Base-by-base conservation (phyloP, 53 echinoderm and acorn worm species). In the Mesocentrotus franciscanus region DNA sequence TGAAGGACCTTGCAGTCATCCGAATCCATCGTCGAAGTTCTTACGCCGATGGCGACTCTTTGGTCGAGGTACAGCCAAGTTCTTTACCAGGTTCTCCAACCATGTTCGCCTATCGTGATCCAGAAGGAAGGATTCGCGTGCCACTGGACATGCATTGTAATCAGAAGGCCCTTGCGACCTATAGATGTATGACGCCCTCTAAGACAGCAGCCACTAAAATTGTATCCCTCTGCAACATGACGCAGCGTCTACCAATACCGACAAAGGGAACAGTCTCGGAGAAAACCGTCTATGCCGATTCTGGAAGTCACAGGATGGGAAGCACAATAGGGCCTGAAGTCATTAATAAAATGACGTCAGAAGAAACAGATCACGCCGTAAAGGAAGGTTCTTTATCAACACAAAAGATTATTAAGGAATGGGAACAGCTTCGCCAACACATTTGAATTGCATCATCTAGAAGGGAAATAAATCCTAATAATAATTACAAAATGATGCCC, bases 91-190 rank as follows among this genome's bases (percentile, higher is more conserved):
- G 92, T 22, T 92, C 92, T 18, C 92, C 92, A 22, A 92, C 92
- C 33, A 92, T 92, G 92, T 92, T 92, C n/a, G 92, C 92, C 68
- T 92, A 92, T 59, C 70, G 59, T 35, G 92, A 92, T 20, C 39
- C 68, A 16, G 22, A 34, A 9, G 92, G 92, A 35, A 56, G 39
- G 36, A 34, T 92, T 60, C 92, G 92, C 0, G 92, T 92, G 70
- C 92, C 92, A 5, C 26, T 92, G 49, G 71, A 92, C 72, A 92
- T 92, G 71, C 71, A 71, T 4, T 56, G 92, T 42, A 92, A 92
- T 49, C 92, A 49, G n/a, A 71, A 92, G 18, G 92, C 92, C 33
- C 92, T 92, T 92, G 92, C 72, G 20, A 59, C 15, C 24, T 92
- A 92, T 59, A 17, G 42, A 13, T 71, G 27, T 1, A 68, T 92